Base-by-base conservation (phyloP, 2,797 vertebrate species). In the Protosalanx chinensis region DNA sequence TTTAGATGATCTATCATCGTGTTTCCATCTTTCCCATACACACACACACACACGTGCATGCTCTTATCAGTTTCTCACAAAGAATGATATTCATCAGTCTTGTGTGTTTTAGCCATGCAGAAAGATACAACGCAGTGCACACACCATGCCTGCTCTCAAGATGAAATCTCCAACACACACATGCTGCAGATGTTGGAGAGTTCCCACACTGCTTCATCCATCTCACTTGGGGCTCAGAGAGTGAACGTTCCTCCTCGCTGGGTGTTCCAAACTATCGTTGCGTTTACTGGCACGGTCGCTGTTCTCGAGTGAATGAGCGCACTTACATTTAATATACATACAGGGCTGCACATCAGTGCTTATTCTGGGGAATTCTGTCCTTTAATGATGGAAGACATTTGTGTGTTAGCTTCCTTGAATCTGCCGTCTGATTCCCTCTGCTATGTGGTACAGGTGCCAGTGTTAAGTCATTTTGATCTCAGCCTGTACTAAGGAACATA, bases 61-160 rank as follows among this genome's bases (percentile, higher is more conserved):
- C 23, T 2, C 1, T 73, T 76, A 82, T 78, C 76, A 63, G 58
- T 67, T 67, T 7, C 58, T 20, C 32, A 67, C 70, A 60, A 53
- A 68, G 58, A 15, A 74, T 77, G 74, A 68, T 41, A 35, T 77
- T 76, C 75, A 80, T 83, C 81, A 62, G 62, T 3, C 18, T 64
- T 53, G 63, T 53, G 63, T 76, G 71, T 70, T 82, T 74, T 71
- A 72, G 67, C 30, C 74, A 76, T 73, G 77, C 67, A 75, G 77
- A 82, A 77, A 79, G 74, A 84, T 76, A 76, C 35, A 68, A 8
- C 68, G 62, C 76, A 70, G 72, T 23, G 57, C 65, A 58, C 74
- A 79, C 68, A 71, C 66, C 72, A 60, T 67, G 15, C 3, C 4
- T 35, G 35, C 1, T 64, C 64, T 49, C 56, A 16, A 73, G 76